These are phyloP conservation scores for Deroptyus accipitrinus DNA, from an alignment of 2,113 vertebrate species.

Conservation along the genomic window DNA sequence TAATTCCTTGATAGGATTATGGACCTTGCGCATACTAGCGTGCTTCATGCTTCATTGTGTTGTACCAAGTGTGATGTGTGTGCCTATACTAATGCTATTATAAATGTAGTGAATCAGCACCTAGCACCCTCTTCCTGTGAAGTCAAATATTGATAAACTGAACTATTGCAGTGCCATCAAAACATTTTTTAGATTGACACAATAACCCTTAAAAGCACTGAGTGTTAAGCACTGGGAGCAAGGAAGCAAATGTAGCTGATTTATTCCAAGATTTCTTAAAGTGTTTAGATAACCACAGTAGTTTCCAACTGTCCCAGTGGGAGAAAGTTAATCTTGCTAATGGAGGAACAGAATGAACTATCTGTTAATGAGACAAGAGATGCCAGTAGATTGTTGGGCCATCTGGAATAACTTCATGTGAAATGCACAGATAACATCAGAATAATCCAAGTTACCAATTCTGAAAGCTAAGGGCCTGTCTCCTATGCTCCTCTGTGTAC, in stretches of 20 bases:
- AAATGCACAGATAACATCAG: background rate
- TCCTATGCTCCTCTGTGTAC: background rate
- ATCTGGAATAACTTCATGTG: background rate
- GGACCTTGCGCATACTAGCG: background rate
- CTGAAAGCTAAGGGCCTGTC: background rate
- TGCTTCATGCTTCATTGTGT: background rate
- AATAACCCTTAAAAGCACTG: background rate
- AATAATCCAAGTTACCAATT: background rate
- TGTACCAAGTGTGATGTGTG: background rate
- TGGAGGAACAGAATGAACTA: background rate
- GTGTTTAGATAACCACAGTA: background rate
- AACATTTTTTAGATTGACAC: background rate
- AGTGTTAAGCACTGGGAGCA: background rate
- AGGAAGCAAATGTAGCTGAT: background rate
- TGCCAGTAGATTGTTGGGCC: background rate
- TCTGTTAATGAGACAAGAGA: background rate
- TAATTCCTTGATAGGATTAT: constrained; percentile 49
- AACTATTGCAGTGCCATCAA: background rate
- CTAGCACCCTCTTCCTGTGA: background rate
- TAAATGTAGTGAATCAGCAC: background rate
- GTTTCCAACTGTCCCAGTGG: background rate
- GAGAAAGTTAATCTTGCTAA: background rate
- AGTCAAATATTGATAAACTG: background rate
- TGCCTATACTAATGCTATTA: background rate
- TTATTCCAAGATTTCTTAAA: background rate